Base-by-base conservation (phyloP, 2,888 invertebrate species). In the Saturnia pavonia region DNA sequence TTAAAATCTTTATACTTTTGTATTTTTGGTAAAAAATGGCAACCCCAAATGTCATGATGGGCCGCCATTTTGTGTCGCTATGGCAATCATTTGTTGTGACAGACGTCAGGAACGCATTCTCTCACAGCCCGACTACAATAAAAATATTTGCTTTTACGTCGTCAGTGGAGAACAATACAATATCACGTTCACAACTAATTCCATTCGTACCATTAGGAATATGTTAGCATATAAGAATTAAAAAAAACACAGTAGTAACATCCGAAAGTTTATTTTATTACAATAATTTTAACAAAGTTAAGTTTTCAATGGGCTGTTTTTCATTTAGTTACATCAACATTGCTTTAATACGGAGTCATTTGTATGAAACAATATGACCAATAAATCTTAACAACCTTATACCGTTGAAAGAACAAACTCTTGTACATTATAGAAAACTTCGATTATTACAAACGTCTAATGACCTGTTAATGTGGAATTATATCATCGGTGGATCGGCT, bases 381-480 rank as follows among this genome's bases (percentile, higher is more conserved):
- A n/a, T 22, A 54, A 54, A 60, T 60, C 25, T 60, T 27, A 60
- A 60, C 57, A 60, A 60, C 11, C 12, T 45, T 16, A 43, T 67
- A 60, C 57, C 57, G 67, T 67, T 22, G 67, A 67, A 11, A 67
- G 45, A 42, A 67, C 14, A 67, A 22, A 67, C 43, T 67, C n/a
- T 43, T 67, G 43, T 67, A n/a, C n/a, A n/a, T n/a, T n/a, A n/a
- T n/a, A n/a, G n/a, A 42, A 14, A 11, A 22, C 7, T 42, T 67
- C 19, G 11, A 25, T 57, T 51, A n/a, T 57, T 25, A 25, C 57
- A 57, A 11, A 57, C 14, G 25, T 12, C 14, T 57, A 57, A 16
- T 57, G 25, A 8, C 0, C 25, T 25, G 9, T 16, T 9, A 22
- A 57, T 2, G 11, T 25, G 25, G 2, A 57, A 22, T n/a, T n/a